Percentiles rank a stretch among this genome's conserved stretches.
Conservation (phyloP, 2,888 invertebrate genomes). For the Drosophila imparisetae region DNA sequence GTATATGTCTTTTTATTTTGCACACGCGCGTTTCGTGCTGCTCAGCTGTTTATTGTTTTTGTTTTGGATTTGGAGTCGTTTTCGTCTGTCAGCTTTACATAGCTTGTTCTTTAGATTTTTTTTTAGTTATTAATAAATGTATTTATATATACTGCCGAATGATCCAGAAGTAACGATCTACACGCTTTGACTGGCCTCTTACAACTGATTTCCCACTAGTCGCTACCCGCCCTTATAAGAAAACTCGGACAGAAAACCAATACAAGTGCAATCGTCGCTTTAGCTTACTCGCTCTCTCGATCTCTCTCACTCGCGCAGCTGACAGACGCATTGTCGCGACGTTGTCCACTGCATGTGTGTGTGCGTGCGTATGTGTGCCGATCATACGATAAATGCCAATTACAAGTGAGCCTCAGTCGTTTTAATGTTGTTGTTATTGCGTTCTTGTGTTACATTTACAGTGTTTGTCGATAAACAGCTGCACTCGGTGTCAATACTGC, state of each 20-base stretch:
- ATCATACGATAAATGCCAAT: slow-evolving; percentile 68
- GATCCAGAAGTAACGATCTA: slow-evolving; percentile 48
- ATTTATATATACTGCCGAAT: slow-evolving; percentile 4
- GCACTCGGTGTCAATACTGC: slow-evolving; percentile 7
- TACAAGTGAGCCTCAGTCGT: slow-evolving; percentile 30
- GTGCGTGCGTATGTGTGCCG: slow-evolving; percentile 17
- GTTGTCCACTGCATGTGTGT: slow-evolving; percentile 40
- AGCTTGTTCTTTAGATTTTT: slow-evolving; percentile 3
- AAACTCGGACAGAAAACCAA: slow-evolving; percentile 65
- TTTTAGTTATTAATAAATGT: background rate
- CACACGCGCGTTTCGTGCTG: slow-evolving; percentile 70
- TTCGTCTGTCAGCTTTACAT: slow-evolving; percentile 21
- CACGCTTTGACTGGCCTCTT: slow-evolving; percentile 60
- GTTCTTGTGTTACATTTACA: slow-evolving; percentile 10
- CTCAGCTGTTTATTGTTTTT: slow-evolving; percentile 70
- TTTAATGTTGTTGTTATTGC: slow-evolving; percentile 3
- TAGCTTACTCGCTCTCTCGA: slow-evolving; percentile 21
- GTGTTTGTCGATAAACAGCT: slow-evolving; percentile 41
- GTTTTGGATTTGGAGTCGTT: slow-evolving; percentile 28
- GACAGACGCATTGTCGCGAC: slow-evolving; percentile 53
- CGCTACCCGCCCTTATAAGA: slow-evolving; percentile 70
- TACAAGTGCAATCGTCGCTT: slow-evolving; percentile 46
- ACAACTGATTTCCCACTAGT: slow-evolving; percentile 73
- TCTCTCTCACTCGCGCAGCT: slow-evolving; percentile 32
- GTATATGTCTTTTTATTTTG: slow-evolving; percentile 55